A percentile compares a stretch with the other conserved stretches of the same genome.
phyloP scores from a whole-genome alignment of 2,113 vertebrate species.

The Burhinus oedicnemus region DNA sequence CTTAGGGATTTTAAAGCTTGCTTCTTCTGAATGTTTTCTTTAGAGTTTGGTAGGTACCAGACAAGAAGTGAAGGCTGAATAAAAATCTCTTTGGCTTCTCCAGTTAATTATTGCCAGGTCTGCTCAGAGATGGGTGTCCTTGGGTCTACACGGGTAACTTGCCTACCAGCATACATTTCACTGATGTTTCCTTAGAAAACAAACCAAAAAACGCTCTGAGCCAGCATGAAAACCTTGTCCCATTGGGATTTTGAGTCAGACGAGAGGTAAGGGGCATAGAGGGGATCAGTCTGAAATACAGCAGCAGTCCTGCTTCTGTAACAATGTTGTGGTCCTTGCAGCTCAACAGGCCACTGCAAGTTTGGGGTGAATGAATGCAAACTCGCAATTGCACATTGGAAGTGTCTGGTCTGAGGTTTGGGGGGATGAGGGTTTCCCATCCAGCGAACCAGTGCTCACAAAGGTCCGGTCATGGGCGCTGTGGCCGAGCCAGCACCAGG shows the following conservation, averaged over 20 bases:
- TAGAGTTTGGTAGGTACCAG: not conserved
- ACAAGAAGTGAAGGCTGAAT: not conserved
- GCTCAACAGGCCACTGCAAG: not conserved
- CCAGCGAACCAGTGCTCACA: not conserved
- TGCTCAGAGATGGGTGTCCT: accelerated
- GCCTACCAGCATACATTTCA: not conserved
- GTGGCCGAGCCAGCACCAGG: accelerated
- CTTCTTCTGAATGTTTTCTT: not conserved
- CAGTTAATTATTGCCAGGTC: not conserved
- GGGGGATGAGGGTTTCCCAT: not conserved
- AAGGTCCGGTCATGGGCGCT: not conserved
- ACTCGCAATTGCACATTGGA: accelerated
- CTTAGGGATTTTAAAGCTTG: not conserved
- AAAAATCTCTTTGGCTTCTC: not conserved
- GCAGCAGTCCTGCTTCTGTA: accelerated
- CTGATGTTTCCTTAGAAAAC: not conserved
- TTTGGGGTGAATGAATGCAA: not conserved
- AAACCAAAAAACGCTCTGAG: not conserved
- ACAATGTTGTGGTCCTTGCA: accelerated
- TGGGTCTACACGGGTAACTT: accelerated
- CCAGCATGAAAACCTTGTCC: not conserved
- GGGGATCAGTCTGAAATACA: not conserved
- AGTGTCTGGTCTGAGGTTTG: too few relatives aligned
- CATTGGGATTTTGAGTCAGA: not conserved
- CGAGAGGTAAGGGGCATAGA: accelerated